These are phyloP conservation scores for Helicoverpa zea DNA, from an alignment of 1,140 invertebrate genomes.

Conservation along the genomic window DNA sequence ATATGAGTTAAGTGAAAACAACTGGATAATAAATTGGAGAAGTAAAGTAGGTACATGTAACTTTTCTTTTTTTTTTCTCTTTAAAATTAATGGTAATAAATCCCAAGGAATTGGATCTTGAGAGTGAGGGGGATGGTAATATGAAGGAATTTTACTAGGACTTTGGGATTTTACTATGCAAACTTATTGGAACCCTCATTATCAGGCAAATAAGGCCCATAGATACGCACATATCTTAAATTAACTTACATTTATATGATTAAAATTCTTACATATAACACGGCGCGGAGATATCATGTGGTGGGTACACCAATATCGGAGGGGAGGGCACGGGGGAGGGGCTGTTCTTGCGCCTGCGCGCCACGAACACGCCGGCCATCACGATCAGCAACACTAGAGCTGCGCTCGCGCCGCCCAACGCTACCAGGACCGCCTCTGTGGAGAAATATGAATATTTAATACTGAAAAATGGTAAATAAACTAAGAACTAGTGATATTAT, in stretches of 20 bases:
- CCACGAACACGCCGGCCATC: conserved; percentile 81
- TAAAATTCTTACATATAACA: conserved; percentile 77
- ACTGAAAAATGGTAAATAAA: background rate
- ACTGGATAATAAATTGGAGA: too few relatives aligned
- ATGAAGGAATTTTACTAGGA: too few relatives aligned
- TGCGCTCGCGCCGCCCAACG: conserved; percentile 79
- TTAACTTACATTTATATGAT: background rate
- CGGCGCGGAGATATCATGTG: conserved; percentile 77
- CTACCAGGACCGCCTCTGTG: conserved; percentile 77
- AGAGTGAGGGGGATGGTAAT: too few relatives aligned
- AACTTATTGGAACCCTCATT: too few relatives aligned
- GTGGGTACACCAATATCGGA: conserved; percentile 80
- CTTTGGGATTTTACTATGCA: too few relatives aligned
- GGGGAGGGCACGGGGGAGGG: conserved; percentile 77
- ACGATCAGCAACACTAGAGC: conserved; percentile 76
- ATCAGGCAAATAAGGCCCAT: too few relatives aligned
- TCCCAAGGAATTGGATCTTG: too few relatives aligned
- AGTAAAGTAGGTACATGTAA: too few relatives aligned
- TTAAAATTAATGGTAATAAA: too few relatives aligned
- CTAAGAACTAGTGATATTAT: background rate
- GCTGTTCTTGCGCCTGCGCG: conserved; percentile 78
- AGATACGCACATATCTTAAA: too few relatives aligned
- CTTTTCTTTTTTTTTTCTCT: too few relatives aligned
- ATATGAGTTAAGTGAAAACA: too few relatives aligned
- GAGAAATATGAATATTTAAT: conserved; percentile 4